Base-by-base conservation (phyloP, 2,113 vertebrate species). In the Nycticryphes semicollaris region DNA sequence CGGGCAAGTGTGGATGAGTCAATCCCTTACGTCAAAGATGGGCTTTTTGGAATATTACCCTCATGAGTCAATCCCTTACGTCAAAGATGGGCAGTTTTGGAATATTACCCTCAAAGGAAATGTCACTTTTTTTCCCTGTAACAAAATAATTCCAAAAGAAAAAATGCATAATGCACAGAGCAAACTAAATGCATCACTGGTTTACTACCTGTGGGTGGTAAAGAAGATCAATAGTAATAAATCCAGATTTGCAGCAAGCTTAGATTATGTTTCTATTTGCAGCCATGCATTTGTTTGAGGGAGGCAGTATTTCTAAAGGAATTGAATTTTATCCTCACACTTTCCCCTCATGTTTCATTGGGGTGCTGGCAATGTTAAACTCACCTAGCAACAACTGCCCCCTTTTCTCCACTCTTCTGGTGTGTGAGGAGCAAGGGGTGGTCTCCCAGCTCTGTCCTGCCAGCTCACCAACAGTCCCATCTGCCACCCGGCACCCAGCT, bases 251-350 rank as follows among this genome's bases (percentile, higher is more conserved):
- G 30, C 84, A 60, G 31, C 31, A 17, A 28, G 31, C 48, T 54
- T 9, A 41, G 64, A 12, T n/a, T 2, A 3, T 5, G 25, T 13
- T 77, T 68, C 64, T n/a, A 17, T 78, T 84, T 62, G 63, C 86
- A 80, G 14, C 6, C 4, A 0, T 10, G 12, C 7, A 0, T 75
- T 39, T 25, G 15, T 27, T 73, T 14, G 3, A 64, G 28, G 31
- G 69, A 57, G 15, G 21, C 1, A 35, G 5, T 14, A 39, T 59
- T 79, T 50, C 22, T 17, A 31, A 31, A 31, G n/a, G 18, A 37
- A 59, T 9, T 21, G 23, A 39, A 22, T 77, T 90, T 12, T 69
- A 0, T 50, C 2, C 0, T 14, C 3, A 4, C 28, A 30, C 14
- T 51, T 7, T 10, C 53, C 9, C 7, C 0, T 48, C 37, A 2